Base-by-base conservation (phyloP, 2,113 vertebrate genomes). In the Elephantulus edwardii region DNA sequence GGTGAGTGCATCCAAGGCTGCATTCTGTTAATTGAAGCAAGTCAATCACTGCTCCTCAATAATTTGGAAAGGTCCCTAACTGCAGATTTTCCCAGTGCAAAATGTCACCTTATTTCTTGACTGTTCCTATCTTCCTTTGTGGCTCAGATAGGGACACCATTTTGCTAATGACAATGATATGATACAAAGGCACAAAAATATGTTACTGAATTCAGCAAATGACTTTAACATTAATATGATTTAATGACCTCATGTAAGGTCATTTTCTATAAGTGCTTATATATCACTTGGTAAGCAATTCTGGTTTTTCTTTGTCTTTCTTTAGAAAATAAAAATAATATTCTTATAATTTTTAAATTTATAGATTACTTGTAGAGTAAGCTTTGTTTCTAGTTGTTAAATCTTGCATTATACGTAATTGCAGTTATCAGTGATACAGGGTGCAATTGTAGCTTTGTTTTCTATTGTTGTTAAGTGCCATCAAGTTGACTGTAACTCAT, bases 321-420 rank as follows among this genome's bases (percentile, higher is more conserved):
- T 85, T 85, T n/a, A 28, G 42, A 84, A n/a, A 79, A 26, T 70
- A 68, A 81, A 83, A 1, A 9, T 4, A 74, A 35, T 66, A 54
- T n/a, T 52, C 20, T 10, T 33, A 1, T 56, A 38, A 54, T 71
- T 14, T 13, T 72, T 62, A n/a, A n/a, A n/a, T 75, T 52, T 64
- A 40, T 42, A 46, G 24, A 2, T 64, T 75, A 38, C 46, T 58
- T 56, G 9, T 64, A 13, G 17, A 48, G 52, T 81, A 64, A 56
- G 75, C 60, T 84, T 83, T 26, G 46, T 68, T 88, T 91, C 38
- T 8, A 56, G n/a, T 42, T 75, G 11, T 84, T 80, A 91, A 71
- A n/a, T 71, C 54, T 56, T n/a, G n/a, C n/a, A 46, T 62, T 54
- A 62, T 44, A 86, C 14, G n/a, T 76, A 86, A 71, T 42, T 64